Base-by-base conservation (phyloP, 2,113 vertebrate genomes). In the Sorex araneus region DNA sequence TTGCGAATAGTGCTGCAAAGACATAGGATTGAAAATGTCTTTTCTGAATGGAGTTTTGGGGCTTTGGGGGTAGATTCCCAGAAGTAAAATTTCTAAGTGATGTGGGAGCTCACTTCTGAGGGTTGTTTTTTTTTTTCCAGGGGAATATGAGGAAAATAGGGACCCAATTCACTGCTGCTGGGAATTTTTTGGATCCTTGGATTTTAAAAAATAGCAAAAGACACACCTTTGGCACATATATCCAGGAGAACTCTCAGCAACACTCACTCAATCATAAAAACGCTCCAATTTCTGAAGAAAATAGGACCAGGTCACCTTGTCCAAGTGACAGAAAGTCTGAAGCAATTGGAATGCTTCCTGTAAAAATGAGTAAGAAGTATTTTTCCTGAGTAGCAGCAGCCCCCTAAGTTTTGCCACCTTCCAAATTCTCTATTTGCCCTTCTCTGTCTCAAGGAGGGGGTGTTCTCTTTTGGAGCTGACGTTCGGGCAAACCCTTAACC, bases 381-480 rank as follows among this genome's bases (percentile, higher is more conserved):
- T 34, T 80, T 69, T 23, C n/a, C 45, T 3, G 0, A 0, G 8
- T 15, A 2, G 0, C 0, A 18, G 45, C 21, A 7, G 0, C 19
- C 25, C 27, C 2, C 23, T 28, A 2, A 18, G 3, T 8, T 43
- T 1, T 0, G 12, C 8, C 11, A 1, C 19, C 6, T 4, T 15
- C 16, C 73, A 25, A 67, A 79, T 60, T 34, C 23, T 23, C 28
- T 3, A 0, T 64, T 69, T 63, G n/a, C 16, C 16, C 28, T 64
- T 79, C 60, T 50, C 75, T 47, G 47, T 43, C 47, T 74, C 18
- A 15, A 13, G 15, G 19, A 83, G 28, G 57, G 27, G 28, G 57
- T 64, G n/a, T 25, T 74, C 43, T 30, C 43, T 3, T 43, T 87
- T 70, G n/a, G 54, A 74, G 45, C 25, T 21, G 81, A 25, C 50